Evolutionary conservation across 2,113 vertebrate species (phyloP).

Genomic region (Cebus imitator): DNA sequence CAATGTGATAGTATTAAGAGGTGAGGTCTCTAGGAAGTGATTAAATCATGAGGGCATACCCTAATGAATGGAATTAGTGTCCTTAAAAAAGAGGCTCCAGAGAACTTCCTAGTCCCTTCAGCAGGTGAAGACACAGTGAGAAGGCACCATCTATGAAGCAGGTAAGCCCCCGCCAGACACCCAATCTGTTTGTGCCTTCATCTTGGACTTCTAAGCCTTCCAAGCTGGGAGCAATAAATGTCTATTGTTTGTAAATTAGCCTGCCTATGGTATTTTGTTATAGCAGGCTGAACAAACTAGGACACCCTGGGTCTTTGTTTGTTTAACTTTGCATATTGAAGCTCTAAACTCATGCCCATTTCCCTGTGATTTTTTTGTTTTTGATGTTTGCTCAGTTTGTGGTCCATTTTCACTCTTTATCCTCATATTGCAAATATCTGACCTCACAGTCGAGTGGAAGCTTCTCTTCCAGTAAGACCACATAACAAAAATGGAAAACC

Average conservation of each 20-base stretch:
- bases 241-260: neutral
- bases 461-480: neutral
- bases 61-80: neutral
- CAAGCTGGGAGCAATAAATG: neutral
- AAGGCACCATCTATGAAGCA: neutral
- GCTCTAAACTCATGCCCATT: neutral
- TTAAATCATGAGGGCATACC: neutral
- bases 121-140: accelerated
- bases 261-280: neutral
- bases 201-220: neutral
- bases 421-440: neutral
- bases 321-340: neutral
- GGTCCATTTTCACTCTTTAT: neutral
- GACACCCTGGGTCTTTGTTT: neutral
- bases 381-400: neutral
- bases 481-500: neutral
- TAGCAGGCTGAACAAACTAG: neutral
- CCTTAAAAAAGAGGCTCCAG: neutral
- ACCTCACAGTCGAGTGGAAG: neutral
- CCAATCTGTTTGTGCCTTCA: neutral
- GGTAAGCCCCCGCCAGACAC: neutral
- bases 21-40: neutral
- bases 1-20: neutral
- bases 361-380: neutral
- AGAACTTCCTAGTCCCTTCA: neutral